phyloP scores from a whole-genome alignment of 2,797 vertebrate species.

The Lophius americanus region DNA sequence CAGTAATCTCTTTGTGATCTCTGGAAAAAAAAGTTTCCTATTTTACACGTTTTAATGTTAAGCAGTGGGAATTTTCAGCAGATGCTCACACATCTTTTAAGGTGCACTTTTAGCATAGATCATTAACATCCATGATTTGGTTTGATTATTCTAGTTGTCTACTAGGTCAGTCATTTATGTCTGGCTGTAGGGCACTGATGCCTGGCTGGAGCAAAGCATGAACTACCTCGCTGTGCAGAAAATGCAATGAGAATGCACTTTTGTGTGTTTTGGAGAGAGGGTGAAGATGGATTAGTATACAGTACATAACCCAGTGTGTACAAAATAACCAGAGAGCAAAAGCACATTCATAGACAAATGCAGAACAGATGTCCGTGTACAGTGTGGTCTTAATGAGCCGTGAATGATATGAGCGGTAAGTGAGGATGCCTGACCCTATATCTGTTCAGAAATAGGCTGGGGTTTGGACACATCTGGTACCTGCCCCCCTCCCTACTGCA shows the following conservation, averaged over 20 bases:
- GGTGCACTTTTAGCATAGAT: slow-evolving; percentile 3
- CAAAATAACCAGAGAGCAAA: slow-evolving; percentile 22
- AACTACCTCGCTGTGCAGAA: slow-evolving; percentile 7
- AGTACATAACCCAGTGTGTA: not conserved
- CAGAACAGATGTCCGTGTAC: slow-evolving; percentile 70
- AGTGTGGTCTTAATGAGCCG: slow-evolving; percentile 74
- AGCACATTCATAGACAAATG: slow-evolving; percentile 34
- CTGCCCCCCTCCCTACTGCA: slow-evolving; percentile 56
- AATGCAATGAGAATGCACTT: not conserved
- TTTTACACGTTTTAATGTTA: not conserved
- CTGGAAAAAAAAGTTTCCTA: no score
- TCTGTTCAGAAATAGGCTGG: slow-evolving; percentile 49
- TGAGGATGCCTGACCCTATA: slow-evolving; percentile 55
- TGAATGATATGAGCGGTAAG: slow-evolving; percentile 73
- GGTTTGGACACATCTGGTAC: slow-evolving; percentile 74
- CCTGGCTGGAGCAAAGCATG: not conserved
- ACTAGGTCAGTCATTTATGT: not conserved
- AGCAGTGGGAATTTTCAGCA: not conserved
- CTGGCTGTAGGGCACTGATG: slow-evolving; percentile 2
- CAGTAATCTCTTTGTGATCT: no score
- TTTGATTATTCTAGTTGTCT: slow-evolving; percentile 11
- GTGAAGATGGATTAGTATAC: not conserved
- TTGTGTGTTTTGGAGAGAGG: not conserved
- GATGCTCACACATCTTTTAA: not conserved
- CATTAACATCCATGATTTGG: not conserved